Conservation (phyloP, 2,888 invertebrate genomes). For the Priapulus caudatus region DNA sequence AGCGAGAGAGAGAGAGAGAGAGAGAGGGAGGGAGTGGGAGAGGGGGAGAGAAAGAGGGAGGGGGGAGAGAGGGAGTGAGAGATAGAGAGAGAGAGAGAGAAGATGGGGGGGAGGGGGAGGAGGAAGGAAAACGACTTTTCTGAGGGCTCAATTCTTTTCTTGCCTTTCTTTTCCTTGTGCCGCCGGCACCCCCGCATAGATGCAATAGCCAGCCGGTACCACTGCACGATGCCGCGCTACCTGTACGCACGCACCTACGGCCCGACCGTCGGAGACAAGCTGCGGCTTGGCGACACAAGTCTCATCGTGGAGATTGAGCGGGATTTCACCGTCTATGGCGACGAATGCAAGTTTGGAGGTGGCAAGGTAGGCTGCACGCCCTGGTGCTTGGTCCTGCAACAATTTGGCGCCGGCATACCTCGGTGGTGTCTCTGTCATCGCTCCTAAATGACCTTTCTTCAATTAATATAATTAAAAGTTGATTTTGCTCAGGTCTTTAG, state of each 20-base stretch:
- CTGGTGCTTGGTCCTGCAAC: no score
- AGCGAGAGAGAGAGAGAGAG: constrained; percentile 6
- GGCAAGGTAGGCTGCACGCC: constrained; percentile 33
- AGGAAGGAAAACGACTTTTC: constrained; percentile 10
- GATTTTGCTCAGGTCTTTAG: no score
- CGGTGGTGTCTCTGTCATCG: no score
- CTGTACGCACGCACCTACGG: constrained; percentile 31
- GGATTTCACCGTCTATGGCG: constrained; percentile 33
- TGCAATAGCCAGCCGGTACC: background rate
- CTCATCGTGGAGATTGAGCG: constrained; percentile 33
- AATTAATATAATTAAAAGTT: no score
- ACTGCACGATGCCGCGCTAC: constrained; percentile 22
- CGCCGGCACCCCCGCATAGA: background rate
- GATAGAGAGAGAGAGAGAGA: no score
- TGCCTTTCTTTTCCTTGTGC: background rate
- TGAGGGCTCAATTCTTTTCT: background rate
- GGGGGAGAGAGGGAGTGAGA: no score
- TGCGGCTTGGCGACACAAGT: constrained; percentile 33
- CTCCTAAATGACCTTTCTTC: no score
- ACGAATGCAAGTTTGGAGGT: constrained; percentile 37
- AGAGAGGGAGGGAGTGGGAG: constrained; percentile 25
- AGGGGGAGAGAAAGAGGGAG: constrained; percentile 13
- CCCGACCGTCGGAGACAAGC: constrained; percentile 35
- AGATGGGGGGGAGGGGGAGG: no score
- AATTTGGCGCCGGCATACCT: no score